These are phyloP conservation scores for Clunio marinus DNA, from an alignment of 2,888 invertebrate species.

Conservation along the genomic window DNA sequence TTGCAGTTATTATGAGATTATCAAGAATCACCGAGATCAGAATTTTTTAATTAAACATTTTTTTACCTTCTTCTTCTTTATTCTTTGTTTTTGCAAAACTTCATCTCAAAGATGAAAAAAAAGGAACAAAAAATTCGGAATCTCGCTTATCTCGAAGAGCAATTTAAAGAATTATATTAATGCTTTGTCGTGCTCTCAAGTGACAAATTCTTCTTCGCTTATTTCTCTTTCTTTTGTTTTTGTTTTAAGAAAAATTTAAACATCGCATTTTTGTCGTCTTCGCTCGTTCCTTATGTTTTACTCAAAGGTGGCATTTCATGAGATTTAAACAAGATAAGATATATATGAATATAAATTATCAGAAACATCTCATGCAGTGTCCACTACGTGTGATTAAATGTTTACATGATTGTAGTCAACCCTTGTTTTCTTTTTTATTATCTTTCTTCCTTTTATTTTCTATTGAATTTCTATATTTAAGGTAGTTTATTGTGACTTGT, in stretches of 20 bases:
- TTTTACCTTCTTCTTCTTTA: no score
- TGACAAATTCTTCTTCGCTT: not conserved
- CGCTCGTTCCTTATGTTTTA: constrained; percentile 24
- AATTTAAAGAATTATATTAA: constrained; percentile 7
- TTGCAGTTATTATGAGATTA: no score
- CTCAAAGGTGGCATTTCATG: constrained; percentile 35
- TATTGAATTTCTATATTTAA: not conserved
- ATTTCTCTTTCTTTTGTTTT: not conserved
- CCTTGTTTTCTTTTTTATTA: not conserved
- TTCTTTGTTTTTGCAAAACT: no score
- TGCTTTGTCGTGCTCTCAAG: not conserved
- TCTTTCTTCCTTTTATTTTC: not conserved
- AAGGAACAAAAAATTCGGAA: no score
- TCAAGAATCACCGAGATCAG: no score
- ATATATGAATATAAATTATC: constrained; percentile 20
- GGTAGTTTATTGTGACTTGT: constrained; percentile 9
- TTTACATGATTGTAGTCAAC: constrained; percentile 5
- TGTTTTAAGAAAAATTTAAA: constrained; percentile 27
- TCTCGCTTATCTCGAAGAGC: not conserved
- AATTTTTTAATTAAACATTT: no score
- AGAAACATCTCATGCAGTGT: constrained; percentile 6
- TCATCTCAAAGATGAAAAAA: no score
- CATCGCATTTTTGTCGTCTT: constrained; percentile 24
- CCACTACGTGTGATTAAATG: constrained; percentile 13
- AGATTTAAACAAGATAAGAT: constrained; percentile 31